Base-by-base conservation (phyloP, 1,140 invertebrate genomes). In the Vanessa tameamea region DNA sequence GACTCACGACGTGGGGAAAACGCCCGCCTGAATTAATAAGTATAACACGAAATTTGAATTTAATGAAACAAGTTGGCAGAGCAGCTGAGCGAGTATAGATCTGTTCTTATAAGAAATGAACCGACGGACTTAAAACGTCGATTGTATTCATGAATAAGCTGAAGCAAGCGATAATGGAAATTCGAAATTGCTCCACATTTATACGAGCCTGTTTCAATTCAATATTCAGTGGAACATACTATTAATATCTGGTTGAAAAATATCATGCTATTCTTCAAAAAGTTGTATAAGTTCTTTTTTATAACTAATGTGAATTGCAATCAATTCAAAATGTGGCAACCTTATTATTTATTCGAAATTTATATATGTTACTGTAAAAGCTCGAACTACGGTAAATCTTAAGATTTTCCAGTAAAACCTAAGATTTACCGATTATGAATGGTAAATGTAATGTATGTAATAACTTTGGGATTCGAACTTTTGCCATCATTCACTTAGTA, bases 41-140 rank as follows among this genome's bases (percentile, higher is more conserved):
- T 92, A 91, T 87, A 93, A 93, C 92, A 92, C 90, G 87, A 93
- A 93, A 93, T 93, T 93, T 93, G 92, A 93, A 93, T 93, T 93
- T 93, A 93, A 93, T 93, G 91, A 93, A 93, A 93, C 91, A 93
- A 93, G 88, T 93, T 93, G 77, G 85, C 74, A 75, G 73, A 88
- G 81, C 88, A 88, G 90, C 88, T 90, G 88, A 88, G 84, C 81
- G 82, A 69, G 71, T 89, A 90, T 92, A 81, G 90, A 90, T 92
- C 83, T 67, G 23, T 64, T 74, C 74, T 85, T 85, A 83, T 84
- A 82, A 85, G 83, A 86, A 86, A 84, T 83, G 81, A 82, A 84
- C 79, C 79, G 79, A 84, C 70, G 76, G 81, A 81, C 77, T 76
- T 77, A 65, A 74, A 79, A 76, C 74, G 71, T 67, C 71, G 74